Evolutionary conservation across 2,797 vertebrate genomes (phyloP).

Genomic region (Anas flavirostris): DNA sequence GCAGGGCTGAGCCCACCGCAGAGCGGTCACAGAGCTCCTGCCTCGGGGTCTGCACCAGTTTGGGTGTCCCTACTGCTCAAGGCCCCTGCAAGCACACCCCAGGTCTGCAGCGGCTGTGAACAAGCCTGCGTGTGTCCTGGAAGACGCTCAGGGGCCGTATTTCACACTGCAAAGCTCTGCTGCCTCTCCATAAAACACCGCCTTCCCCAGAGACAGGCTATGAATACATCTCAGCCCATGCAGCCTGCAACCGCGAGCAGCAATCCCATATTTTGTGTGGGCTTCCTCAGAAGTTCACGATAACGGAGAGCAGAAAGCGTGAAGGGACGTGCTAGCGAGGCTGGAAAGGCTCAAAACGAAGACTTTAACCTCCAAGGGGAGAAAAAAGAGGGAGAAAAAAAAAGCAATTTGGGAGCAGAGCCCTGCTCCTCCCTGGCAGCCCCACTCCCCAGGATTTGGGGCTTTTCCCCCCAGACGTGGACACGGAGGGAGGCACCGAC

Average conservation of each 20-base stretch:
- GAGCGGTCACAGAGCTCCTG: too few species aligned
- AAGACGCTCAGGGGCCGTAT: neutral
- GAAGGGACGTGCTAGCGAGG: neutral
- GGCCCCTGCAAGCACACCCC: neutral
- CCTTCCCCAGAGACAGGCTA: neutral
- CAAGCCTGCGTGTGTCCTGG: neutral
- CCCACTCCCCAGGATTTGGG: neutral
- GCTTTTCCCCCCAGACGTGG: neutral
- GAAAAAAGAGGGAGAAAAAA: fast-evolving
- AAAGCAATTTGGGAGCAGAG: neutral
- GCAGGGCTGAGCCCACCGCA: neutral
- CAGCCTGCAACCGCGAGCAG: neutral
- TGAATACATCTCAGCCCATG: neutral
- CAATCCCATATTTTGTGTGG: neutral
- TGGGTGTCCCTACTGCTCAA: too few species aligned
- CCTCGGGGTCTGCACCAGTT: neutral
- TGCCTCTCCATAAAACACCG: neutral
- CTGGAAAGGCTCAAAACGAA: neutral
- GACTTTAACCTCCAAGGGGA: neutral
- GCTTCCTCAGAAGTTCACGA: neutral
- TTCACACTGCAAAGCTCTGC: neutral
- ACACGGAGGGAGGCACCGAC: neutral
- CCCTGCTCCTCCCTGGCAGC: neutral
- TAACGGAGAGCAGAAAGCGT: neutral
- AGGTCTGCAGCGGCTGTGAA: neutral